phyloP scores from a whole-genome alignment of 2,888 invertebrate species.

The Cephus spinipes region DNA sequence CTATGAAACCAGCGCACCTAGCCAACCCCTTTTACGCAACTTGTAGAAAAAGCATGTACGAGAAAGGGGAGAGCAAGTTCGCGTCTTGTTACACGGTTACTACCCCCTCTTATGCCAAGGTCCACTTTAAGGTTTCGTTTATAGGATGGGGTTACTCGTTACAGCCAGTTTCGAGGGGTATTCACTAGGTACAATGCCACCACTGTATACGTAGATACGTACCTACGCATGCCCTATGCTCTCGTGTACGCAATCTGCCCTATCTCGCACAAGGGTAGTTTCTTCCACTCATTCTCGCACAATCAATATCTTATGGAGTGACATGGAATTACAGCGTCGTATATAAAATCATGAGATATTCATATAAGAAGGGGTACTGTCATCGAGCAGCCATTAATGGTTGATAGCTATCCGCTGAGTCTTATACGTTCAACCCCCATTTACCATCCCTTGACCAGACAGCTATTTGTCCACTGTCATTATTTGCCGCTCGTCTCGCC shows the following conservation, averaged over 20 bases:
- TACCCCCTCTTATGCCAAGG: constrained; percentile 24
- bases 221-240: neutral
- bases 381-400: neutral
- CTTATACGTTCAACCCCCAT: neutral
- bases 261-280: neutral
- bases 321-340: neutral
- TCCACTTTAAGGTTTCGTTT: constrained; percentile 54
- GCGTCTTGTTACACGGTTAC: constrained; percentile 53
- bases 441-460: neutral
- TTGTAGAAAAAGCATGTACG: neutral
- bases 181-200: neutral
- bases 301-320: neutral
- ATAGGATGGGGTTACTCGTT: constrained; percentile 56
- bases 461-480: constrained; percentile 23
- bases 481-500: constrained; percentile 45
- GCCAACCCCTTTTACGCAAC: neutral
- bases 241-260: neutral
- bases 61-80: constrained; percentile 4
- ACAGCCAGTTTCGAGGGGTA: constrained; percentile 44
- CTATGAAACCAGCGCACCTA: neutral
- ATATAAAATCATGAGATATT: neutral
- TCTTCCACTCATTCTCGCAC: neutral
- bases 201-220: neutral
- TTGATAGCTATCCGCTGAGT: neutral
- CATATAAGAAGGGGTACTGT: neutral